Conservation (phyloP, 2,113 vertebrate genomes). For the Pelecanus crispus region DNA sequence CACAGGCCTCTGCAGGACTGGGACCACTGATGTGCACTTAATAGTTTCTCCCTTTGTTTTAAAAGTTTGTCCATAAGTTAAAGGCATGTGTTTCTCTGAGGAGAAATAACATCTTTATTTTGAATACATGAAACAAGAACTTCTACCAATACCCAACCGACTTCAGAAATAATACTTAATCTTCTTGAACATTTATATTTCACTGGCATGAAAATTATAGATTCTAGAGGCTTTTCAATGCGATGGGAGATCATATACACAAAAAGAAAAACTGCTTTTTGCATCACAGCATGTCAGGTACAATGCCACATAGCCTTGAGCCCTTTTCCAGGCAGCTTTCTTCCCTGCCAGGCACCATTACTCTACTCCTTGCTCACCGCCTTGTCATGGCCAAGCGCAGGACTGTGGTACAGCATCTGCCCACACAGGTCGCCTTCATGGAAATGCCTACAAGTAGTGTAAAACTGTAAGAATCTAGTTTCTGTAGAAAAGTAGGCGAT, state of each 20-base stretch:
- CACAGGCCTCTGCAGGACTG: background rate
- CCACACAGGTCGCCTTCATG: background rate
- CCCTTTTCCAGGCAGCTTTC: background rate
- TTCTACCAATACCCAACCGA: background rate
- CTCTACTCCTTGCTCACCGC: background rate
- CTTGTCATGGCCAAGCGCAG: background rate
- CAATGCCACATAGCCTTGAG: background rate
- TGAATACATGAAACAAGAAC: background rate
- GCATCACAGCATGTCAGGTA: background rate
- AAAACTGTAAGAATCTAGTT: background rate
- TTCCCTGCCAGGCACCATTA: fast-evolving
- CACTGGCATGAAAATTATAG: background rate
- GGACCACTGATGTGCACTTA: background rate
- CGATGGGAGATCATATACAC: background rate
- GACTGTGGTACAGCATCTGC: background rate
- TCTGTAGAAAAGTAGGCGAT: background rate
- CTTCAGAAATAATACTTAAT: background rate
- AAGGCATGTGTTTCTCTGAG: background rate
- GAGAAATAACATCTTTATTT: background rate
- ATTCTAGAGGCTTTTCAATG: background rate
- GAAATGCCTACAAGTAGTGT: background rate
- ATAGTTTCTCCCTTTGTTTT: background rate
- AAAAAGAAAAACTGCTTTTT: fast-evolving
- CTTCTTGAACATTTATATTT: background rate
- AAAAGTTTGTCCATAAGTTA: background rate